A percentile compares a stretch with the other conserved stretches of the same genome.
Evolutionary conservation across 2,113 vertebrate species (phyloP).

Genomic region (Octodon degus): DNA sequence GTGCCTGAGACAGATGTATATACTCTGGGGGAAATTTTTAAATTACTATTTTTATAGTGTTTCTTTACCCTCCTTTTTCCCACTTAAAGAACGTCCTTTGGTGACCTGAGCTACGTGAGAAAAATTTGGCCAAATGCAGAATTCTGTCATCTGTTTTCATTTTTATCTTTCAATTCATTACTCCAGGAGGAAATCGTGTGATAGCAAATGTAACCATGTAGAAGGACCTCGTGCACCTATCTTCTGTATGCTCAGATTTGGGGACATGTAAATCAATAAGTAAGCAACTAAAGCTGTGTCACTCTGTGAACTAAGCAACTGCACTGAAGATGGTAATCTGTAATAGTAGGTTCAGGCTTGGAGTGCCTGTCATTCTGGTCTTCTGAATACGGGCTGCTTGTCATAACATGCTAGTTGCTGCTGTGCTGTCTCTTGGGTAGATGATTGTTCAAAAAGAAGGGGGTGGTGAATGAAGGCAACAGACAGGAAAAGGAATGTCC

Average conservation of each 20-base stretch:
- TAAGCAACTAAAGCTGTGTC: neutral
- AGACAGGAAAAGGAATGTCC: too few species aligned
- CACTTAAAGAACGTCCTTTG: neutral
- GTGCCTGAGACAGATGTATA: neutral
- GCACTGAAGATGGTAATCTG: too few species aligned
- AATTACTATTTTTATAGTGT: constrained; percentile 18
- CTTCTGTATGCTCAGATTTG: neutral
- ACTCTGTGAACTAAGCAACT: too few species aligned
- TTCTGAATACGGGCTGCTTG: too few species aligned
- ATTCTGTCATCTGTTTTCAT: constrained; percentile 35
- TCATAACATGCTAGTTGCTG: too few species aligned
- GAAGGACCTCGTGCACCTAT: neutral
- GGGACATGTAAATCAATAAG: neutral
- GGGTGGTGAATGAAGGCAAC: too few species aligned
- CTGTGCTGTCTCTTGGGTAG: too few species aligned
- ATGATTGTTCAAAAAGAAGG: too few species aligned
- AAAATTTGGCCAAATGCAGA: neutral
- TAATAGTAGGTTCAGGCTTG: too few species aligned
- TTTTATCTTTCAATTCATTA: neutral
- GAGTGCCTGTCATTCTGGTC: too few species aligned
- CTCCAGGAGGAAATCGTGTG: neutral
- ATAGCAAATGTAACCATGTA: neutral
- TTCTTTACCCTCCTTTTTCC: constrained; percentile 24
- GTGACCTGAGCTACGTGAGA: constrained; percentile 27
- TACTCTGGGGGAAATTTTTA: neutral